Conservation (phyloP, 2,113 vertebrate genomes). For the Calonectris borealis region DNA sequence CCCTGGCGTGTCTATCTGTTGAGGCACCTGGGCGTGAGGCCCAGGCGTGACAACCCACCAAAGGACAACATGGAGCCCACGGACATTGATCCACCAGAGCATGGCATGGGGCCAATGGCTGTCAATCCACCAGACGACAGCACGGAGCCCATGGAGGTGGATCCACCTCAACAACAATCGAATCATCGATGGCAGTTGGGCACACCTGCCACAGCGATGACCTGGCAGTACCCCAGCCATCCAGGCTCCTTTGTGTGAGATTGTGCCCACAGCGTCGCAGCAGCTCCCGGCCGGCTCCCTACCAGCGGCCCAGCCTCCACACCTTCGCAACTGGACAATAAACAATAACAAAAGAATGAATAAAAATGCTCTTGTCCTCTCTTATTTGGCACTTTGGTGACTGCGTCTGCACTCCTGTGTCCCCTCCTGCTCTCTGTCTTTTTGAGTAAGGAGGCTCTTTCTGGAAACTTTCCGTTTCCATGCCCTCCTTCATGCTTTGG, state of each 20-base stretch:
- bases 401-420: not conserved
- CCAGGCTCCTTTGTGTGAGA: not conserved
- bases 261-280: not conserved
- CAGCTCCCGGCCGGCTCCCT: not conserved
- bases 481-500: not conserved
- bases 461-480: not conserved
- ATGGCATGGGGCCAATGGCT: too few species aligned
- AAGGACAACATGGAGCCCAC: too few species aligned
- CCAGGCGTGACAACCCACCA: too few species aligned
- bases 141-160: not conserved
- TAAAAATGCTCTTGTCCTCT: not conserved
- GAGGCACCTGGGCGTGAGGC: not conserved
- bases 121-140: too few species aligned
- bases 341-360: not conserved
- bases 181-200: not conserved
- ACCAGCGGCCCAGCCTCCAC: not conserved
- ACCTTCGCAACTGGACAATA: too few species aligned
- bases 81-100: not conserved
- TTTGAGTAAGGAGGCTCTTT: not conserved
- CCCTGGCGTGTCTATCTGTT: not conserved
- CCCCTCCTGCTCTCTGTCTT: not conserved
- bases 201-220: not conserved
- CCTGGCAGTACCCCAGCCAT: not conserved
- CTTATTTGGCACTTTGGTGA: not conserved
- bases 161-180: not conserved